Evolutionary conservation across 2,113 vertebrate genomes (phyloP), one percentile per base, ranked within the genome.

Genomic region (Butorides virescens): DNA sequence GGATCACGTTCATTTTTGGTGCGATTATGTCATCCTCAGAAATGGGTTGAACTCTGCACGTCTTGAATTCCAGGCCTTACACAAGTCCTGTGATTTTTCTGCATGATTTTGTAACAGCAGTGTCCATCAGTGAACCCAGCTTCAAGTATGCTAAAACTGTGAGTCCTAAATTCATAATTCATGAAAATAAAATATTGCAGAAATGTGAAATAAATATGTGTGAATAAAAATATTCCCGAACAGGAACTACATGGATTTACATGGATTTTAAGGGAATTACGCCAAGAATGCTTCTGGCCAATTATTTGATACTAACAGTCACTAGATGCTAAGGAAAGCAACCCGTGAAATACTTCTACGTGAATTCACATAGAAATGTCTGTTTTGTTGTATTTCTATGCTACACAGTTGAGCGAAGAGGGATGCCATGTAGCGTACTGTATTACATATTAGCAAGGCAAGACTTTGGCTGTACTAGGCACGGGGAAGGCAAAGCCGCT

Each of bases 11-110:
- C 9, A 61, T 91, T 76, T 91, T 72, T 21, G 3, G 53, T 77
- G 39, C 3, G 10, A 79, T 55, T 90, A 86, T 27, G 37, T 90
- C 75, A 89, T 71, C 56, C 16, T 77, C 56, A 91, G 77, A 92
- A 94, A 52, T 32, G 55, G 2, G 14, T 66, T 74, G 61, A 92
- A 39, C 18, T 91, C 63, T 68, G 85, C 34, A 8, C 88, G 70
- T 92, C 87, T 94, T 92, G 95, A 94, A 97, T 95, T 96, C 90
- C 61, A 86, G 17, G 73, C 32, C 55, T 34, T 36, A 52, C 30
- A 37, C 27, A 49, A 11, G 13, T 61, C 26, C 59, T 83, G 59
- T 83, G 42, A 34, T 70, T 86, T 76, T 90, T 88, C 67, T 53
- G 25, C 19, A 23, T 58, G 34, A 46, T 92, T 92, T 90, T 68